phyloP scores from a whole-genome alignment of 1,140 invertebrate genomes.

The Radopholus similis region DNA sequence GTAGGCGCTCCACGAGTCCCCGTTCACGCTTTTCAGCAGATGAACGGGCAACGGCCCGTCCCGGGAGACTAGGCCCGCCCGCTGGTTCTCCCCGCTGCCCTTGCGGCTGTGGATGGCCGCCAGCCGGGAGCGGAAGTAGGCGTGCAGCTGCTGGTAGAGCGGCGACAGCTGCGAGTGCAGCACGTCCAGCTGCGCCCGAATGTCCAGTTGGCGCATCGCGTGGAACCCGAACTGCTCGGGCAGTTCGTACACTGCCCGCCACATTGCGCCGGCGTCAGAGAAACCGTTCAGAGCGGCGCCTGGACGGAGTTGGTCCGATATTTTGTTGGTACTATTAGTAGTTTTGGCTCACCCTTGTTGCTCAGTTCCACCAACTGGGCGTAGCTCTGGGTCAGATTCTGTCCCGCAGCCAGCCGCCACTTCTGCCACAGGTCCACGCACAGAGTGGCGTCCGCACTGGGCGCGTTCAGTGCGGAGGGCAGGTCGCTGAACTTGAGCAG shows the following conservation, averaged over 20 bases:
- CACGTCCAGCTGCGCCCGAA: conserved; percentile 22
- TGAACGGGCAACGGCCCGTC: conserved; percentile 71
- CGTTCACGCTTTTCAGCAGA: conserved; percentile 59
- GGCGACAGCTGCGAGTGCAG: conserved; percentile 36
- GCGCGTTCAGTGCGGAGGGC: neutral
- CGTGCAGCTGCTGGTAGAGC: conserved; percentile 41
- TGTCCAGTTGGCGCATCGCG: conserved; percentile 17
- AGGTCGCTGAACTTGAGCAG: conserved; percentile 3
- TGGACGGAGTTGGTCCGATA: neutral
- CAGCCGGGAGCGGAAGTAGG: conserved; percentile 36
- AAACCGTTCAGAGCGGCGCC: conserved; percentile 42
- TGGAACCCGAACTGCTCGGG: conserved; percentile 12
- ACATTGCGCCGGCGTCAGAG: conserved; percentile 40
- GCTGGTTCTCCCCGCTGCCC: neutral
- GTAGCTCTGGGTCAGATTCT: conserved; percentile 28
- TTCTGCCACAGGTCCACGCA: conserved; percentile 31
- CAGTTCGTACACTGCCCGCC: conserved; percentile 39
- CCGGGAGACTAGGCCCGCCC: conserved; percentile 5
- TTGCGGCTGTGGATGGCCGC: conserved; percentile 28
- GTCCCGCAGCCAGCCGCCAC: conserved; percentile 34
- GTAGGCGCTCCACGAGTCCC: conserved; percentile 31
- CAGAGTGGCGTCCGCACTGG: neutral
- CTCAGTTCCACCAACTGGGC: conserved; percentile 30
- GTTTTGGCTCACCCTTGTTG: conserved; percentile 33
- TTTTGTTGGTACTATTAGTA: conserved; percentile 14